Base-by-base conservation (phyloP, 2,797 vertebrate genomes). In the Stomatorhinus walkeri region DNA sequence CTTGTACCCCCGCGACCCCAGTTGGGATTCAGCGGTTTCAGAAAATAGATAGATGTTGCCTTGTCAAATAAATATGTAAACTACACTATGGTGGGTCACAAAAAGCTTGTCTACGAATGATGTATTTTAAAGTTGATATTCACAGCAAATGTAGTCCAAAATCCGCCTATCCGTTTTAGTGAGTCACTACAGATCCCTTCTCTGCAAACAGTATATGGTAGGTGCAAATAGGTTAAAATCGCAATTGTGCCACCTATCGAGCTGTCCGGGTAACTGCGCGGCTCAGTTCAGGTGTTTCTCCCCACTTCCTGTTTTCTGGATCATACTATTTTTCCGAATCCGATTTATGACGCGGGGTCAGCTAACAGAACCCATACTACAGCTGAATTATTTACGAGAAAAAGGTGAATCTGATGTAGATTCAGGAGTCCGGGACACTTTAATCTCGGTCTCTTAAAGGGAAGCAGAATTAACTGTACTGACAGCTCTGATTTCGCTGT, bases 301-400 rank as follows among this genome's bases (percentile, higher is more conserved):
- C 52, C 24, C 52, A 87, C 85, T 87, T 87, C 85, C 85, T 19
- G 85, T 40, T 87, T 59, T 56, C 8, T 52, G n/a, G 81, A 51
- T 85, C 16, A 19, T 19, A 22, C 49, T 12, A 12, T 24, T 52
- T 86, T 36, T 86, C 51, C 16, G 7, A 40, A 32, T 87, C 52
- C 51, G 7, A 32, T 40, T 40, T 56, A 32, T 56, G 85, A 61
- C 85, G 28, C 9, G 32, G 28, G 3, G 28, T 87, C 52, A 32
- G 84, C 14, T 86, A 52, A 7, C 24, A 1, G 28, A 56, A 87
- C 19, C 49, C 51, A 9, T 36, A 56, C 40, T 56, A 8, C 51
- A n/a, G 7, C 12, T 51, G 40, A n/a, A 8, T 87, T 87, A 40
- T 36, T 87, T 56, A 59, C 32, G 16, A 36, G 10, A 19, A 14